phyloP scores from a whole-genome alignment of 2,797 vertebrate species.

The Dicrostonyx torquatus region DNA sequence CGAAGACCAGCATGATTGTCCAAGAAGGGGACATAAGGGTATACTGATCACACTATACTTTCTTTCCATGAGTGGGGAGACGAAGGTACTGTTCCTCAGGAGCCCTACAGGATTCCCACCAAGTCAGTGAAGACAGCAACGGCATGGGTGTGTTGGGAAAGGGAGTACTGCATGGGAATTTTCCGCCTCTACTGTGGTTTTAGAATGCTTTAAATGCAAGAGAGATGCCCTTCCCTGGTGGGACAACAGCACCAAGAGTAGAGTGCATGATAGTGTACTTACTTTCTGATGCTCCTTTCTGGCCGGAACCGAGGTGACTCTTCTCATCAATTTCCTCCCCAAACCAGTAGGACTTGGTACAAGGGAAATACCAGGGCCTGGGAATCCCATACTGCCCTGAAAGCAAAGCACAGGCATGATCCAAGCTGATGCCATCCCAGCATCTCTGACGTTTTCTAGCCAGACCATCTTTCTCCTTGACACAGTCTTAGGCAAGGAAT shows the following conservation, averaged over 20 bases:
- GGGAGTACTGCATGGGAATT: not conserved
- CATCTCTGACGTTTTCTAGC: not conserved
- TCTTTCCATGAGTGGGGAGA: conserved; percentile 13
- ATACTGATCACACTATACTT: not conserved
- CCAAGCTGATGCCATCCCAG: not conserved
- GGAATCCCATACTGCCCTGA: conserved; percentile 97
- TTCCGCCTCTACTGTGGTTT: not conserved
- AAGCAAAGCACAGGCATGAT: conserved; percentile 57
- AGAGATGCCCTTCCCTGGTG: not conserved
- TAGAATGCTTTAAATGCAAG: not conserved
- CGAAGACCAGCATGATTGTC: not conserved
- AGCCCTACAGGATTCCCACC: not conserved
- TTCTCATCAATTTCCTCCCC: conserved; percentile 90
- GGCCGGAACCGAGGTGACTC: conserved; percentile 83
- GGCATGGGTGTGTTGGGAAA: not conserved
- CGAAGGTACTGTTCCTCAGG: not conserved
- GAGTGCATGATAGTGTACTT: conserved; percentile 63
- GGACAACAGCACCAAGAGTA: not conserved
- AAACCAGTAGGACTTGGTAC: conserved; percentile 96
- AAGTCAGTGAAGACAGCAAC: not conserved
- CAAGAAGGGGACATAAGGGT: not conserved
- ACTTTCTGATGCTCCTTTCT: conserved; percentile 92
- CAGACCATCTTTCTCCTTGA: not conserved
- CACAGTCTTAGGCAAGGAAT: not conserved
- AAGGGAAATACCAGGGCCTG: conserved; percentile 97